Evolutionary conservation across 2,888 invertebrate species (phyloP), one percentile per base, ranked within the genome.

Genomic region (Zaprionus bogoriensis): DNA sequence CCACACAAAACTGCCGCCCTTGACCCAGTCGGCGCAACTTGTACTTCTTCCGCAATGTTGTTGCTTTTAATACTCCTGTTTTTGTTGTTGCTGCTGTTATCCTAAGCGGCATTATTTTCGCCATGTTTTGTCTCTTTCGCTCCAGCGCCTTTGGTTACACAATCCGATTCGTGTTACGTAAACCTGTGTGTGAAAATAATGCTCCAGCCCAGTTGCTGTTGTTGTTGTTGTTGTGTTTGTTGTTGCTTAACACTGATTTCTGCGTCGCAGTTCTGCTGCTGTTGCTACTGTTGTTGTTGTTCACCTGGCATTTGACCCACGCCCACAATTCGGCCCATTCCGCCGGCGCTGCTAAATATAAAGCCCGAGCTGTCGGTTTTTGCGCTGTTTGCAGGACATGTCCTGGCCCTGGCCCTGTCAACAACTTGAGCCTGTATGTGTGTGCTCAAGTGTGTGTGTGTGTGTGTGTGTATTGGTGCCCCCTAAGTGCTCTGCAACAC

Each of bases 121-220:
- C 47, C 28, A 20, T 39, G 10, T 20, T 27, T 20, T 22, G 20
- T 44, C 45, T 12, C 53, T 48, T 32, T 58, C 42, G 39, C 41
- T 46, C 58, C 53, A 12, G 27, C 44, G n/a, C 32, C 38, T 62
- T 65, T 81, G 82, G 68, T 82, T 82, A 75, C 87, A 82, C 82
- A 82, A 82, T 82, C 63, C 60, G 53, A 62, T 76, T 71, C 60
- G 58, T 70, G 79, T 82, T 87, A 82, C 82, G 85, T 82, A 82
- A 82, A 85, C 44, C 61, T 44, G 60, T 70, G 67, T 68, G 73
- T 64, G 69, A 57, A 82, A 75, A 76, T 67, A 70, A 65, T 61
- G 48, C 74, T 77, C 70, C 84, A 83, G 62, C 50, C 14, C 47
- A 55, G 47, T 58, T 61, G 32, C 20, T 64, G 41, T 39, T 62